These are phyloP conservation scores for Penaeus indicus DNA, from an alignment of 1,140 invertebrate genomes.

Conservation along the genomic window DNA sequence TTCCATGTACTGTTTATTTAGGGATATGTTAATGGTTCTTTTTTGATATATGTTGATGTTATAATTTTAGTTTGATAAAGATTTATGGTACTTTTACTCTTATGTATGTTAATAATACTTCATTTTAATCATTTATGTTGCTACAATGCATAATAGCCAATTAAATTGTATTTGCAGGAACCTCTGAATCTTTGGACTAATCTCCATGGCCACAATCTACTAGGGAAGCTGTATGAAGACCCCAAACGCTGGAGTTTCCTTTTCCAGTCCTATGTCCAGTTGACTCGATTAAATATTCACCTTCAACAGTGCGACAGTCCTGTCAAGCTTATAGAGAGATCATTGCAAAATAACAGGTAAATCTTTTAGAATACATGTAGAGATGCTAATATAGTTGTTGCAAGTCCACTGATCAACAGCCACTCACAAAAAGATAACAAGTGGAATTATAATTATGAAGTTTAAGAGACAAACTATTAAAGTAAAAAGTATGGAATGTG, in stretches of 20 bases:
- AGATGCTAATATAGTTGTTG: too few species aligned
- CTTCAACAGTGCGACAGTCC: conserved; percentile 67
- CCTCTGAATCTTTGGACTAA: conserved; percentile 73
- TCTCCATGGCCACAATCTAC: conserved; percentile 73
- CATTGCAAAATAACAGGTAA: conserved; percentile 73
- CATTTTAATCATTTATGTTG: too few species aligned
- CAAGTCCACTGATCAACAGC: too few species aligned
- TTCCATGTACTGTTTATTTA: too few species aligned
- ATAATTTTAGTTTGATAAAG: not conserved
- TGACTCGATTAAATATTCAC: conserved; percentile 74
- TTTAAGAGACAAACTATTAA: too few species aligned
- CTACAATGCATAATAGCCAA: too few species aligned
- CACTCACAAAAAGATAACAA: too few species aligned
- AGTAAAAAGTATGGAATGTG: too few species aligned
- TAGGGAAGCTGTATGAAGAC: conserved; percentile 74
- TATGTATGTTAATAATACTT: not conserved
- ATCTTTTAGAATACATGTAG: too few species aligned
- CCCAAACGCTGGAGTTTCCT: conserved; percentile 73
- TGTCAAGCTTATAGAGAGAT: conserved; percentile 75
- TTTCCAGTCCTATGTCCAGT: conserved; percentile 75
- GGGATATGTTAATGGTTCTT: too few species aligned
- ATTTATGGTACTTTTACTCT: not conserved
- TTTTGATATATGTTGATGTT: too few species aligned
- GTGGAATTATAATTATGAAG: too few species aligned
- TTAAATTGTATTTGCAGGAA: conserved; percentile 66